A percentile compares a stretch with the other conserved stretches of the same genome.
These are phyloP conservation scores for Sialis fuliginosa DNA, from an alignment of 2,888 invertebrate genomes.

Conservation along the genomic window DNA sequence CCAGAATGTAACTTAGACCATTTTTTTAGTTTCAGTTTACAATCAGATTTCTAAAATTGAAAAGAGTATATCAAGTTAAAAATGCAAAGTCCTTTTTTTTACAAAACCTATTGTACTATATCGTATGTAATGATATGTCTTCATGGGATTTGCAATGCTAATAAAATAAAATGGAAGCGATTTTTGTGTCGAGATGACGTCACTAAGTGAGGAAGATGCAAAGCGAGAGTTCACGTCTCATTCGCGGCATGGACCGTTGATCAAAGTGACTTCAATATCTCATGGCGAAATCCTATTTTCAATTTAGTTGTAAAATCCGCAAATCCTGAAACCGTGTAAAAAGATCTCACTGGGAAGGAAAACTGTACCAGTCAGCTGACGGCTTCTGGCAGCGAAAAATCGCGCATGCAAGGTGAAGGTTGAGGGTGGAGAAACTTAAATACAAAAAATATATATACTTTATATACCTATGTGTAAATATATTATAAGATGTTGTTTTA, in stretches of 20 bases:
- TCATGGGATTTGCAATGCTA: neutral
- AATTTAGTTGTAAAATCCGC: conserved; percentile 21
- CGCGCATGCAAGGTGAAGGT: too few relatives aligned
- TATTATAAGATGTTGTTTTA: too few relatives aligned
- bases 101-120: too few relatives aligned
- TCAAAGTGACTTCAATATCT: conserved; percentile 7
- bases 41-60: too few relatives aligned
- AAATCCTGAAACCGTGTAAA: conserved; percentile 19
- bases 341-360: conserved; percentile 2
- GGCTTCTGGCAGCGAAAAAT: neutral
- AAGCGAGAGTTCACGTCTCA: neutral
- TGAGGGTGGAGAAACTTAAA: too few relatives aligned
- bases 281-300: conserved; percentile 20
- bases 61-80: too few relatives aligned
- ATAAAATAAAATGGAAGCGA: neutral
- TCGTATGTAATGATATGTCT: too few relatives aligned
- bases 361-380: conserved; percentile 3
- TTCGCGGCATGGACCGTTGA: conserved; percentile 2
- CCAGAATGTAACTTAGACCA: too few relatives aligned
- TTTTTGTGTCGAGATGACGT: neutral
- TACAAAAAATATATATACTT: too few relatives aligned
- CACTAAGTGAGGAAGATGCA: neutral
- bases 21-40: too few relatives aligned
- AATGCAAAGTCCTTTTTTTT: too few relatives aligned
- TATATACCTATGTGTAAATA: too few relatives aligned